Percentiles rank a stretch among this genome's conserved stretches.
These are phyloP conservation scores for Rotaria socialis DNA, from an alignment of 2,888 invertebrate species.

Conservation along the genomic window DNA sequence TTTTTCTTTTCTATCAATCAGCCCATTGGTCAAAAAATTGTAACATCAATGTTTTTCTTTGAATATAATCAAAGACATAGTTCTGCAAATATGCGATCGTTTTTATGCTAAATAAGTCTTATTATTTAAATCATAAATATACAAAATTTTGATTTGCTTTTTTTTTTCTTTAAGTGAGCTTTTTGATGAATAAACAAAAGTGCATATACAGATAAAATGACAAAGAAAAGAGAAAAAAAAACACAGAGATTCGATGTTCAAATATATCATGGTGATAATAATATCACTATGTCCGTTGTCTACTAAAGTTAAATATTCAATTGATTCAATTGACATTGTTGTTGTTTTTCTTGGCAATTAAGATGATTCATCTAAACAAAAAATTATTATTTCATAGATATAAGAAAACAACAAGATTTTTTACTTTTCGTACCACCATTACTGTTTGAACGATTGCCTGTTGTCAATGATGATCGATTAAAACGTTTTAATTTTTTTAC, in stretches of 20 bases:
- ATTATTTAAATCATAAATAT: constrained; percentile 6
- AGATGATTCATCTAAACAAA: background rate
- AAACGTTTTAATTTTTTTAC: constrained; percentile 5
- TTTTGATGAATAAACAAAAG: constrained; percentile 7
- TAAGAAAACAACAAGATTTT: background rate
- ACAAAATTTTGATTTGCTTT: background rate
- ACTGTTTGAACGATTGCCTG: background rate
- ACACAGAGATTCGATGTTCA: constrained; percentile 23
- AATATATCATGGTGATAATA: background rate
- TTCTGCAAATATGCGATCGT: background rate
- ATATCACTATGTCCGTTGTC: background rate
- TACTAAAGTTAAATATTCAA: background rate
- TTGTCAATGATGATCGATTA: background rate
- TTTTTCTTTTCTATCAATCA: too few species aligned
- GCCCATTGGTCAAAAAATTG: too few species aligned
- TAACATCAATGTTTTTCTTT: background rate
- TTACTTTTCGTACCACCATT: background rate
- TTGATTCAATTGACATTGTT: background rate
- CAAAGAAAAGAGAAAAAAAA: background rate
- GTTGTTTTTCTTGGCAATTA: background rate
- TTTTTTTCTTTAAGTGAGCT: background rate
- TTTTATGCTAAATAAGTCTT: background rate
- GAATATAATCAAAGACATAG: background rate
- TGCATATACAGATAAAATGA: constrained; percentile 27
- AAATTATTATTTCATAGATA: background rate